Conservation (phyloP, 92 coral and sea anemone species). For the Zoanthus sociatus region DNA sequence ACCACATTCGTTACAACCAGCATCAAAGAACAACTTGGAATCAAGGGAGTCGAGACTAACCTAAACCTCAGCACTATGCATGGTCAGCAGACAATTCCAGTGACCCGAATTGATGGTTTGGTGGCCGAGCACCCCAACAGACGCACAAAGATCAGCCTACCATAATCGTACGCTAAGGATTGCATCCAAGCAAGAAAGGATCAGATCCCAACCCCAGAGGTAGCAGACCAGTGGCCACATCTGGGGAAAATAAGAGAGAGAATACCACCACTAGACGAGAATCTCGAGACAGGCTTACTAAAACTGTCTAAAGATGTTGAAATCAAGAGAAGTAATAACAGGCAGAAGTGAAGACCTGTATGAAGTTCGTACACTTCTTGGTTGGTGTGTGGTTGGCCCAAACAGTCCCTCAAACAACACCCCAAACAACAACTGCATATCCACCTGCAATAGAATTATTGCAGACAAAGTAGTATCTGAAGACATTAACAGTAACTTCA, state of each 20-base stretch:
- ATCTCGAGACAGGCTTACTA: too few species aligned
- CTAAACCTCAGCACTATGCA: conserved; percentile 55
- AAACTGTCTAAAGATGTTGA: too few species aligned
- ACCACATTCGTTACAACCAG: conserved; percentile 43
- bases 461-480: too few species aligned
- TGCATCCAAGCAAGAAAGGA: neutral
- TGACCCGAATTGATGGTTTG: conserved; percentile 21
- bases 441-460: too few species aligned
- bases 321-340: too few species aligned
- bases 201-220: conserved; percentile 25
- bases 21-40: conserved; percentile 2
- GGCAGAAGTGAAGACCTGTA: too few species aligned
- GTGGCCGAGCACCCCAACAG: conserved; percentile 41
- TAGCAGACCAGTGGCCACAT: conserved; percentile 41
- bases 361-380: too few species aligned
- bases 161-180: conserved; percentile 23
- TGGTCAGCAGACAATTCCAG: conserved; percentile 33
- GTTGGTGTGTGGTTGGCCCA: too few species aligned
- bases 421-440: too few species aligned
- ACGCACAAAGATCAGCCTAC: conserved; percentile 49
- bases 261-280: too few species aligned
- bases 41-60: conserved; percentile 35
- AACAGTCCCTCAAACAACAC: too few species aligned
- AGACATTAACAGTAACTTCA: too few species aligned
- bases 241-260: conserved; percentile 22